These are phyloP conservation scores for Zhuqinia jingwanae DNA, from an alignment of 2,888 invertebrate species.

Conservation along the genomic window DNA sequence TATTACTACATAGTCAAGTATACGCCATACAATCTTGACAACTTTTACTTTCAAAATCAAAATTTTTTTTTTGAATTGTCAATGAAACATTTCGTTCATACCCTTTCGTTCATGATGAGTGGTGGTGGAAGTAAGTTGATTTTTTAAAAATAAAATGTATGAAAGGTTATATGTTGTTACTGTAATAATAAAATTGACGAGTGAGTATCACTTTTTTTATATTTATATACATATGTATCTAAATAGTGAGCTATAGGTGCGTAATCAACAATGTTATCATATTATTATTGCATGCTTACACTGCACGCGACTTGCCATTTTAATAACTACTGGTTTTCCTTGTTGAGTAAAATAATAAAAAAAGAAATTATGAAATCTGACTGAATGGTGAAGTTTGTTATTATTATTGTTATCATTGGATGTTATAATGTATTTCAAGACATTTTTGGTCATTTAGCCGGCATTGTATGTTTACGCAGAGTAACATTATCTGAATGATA, in stretches of 20 bases:
- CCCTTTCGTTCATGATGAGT: slow-evolving; percentile 14
- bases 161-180: neutral
- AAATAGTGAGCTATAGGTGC: neutral
- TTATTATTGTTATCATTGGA: neutral
- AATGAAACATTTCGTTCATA: slow-evolving; percentile 39
- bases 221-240: too few species aligned
- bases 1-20: slow-evolving; percentile 28
- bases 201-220: slow-evolving; percentile 20
- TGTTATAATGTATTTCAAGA: neutral
- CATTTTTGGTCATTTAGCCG: neutral
- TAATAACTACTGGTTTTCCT: slow-evolving; percentile 54
- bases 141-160: slow-evolving; percentile 41
- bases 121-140: too few species aligned
- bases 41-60: slow-evolving; percentile 61
- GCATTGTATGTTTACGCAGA: neutral
- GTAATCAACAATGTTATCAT: neutral
- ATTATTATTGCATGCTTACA: neutral
- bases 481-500: neutral
- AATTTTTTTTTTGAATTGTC: slow-evolving; percentile 36
- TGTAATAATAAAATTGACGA: slow-evolving; percentile 43
- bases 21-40: neutral
- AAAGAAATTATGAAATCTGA: slow-evolving; percentile 48
- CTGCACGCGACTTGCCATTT: slow-evolving; percentile 37
- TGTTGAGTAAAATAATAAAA: neutral
- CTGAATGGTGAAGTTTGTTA: neutral